Percentiles rank a stretch among this genome's conserved stretches.
These are phyloP conservation scores for Cydia fagiglandana DNA, from an alignment of 1,140 invertebrate species.

Conservation along the genomic window DNA sequence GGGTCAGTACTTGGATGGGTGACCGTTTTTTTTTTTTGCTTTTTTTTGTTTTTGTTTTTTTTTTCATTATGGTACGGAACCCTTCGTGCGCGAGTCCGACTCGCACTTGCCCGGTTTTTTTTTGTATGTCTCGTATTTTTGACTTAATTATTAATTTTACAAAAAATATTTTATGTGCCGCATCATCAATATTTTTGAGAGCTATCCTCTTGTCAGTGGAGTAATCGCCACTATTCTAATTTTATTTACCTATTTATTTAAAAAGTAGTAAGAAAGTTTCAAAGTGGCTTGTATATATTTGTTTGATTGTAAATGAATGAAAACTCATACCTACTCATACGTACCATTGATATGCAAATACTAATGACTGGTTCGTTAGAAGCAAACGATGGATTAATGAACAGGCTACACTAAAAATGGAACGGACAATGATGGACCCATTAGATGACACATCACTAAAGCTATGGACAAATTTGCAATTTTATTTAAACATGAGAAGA, in stretches of 20 bases:
- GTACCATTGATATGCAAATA: slow-evolving; percentile 14
- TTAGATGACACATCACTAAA: background rate
- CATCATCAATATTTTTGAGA: no score
- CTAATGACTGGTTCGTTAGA: slow-evolving; percentile 1
- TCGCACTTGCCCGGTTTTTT: no score
- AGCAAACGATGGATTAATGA: background rate
- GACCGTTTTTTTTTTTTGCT: no score
- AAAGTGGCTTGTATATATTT: no score
- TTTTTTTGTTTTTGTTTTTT: no score
- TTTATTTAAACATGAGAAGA: background rate
- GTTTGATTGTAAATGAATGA: background rate
- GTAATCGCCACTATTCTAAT: no score
- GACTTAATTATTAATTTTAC: background rate
- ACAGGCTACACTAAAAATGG: background rate
- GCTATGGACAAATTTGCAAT: background rate
- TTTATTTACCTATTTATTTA: background rate
- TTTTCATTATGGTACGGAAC: no score
- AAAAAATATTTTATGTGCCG: no score
- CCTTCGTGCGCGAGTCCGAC: no score
- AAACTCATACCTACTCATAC: background rate
- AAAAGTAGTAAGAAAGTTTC: no score
- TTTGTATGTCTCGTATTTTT: background rate
- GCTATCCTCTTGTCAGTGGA: no score
- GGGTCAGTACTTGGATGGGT: no score
- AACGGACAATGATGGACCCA: background rate